Base-by-base conservation (phyloP, 1,140 invertebrate genomes). In the Pogonus chalceus region DNA sequence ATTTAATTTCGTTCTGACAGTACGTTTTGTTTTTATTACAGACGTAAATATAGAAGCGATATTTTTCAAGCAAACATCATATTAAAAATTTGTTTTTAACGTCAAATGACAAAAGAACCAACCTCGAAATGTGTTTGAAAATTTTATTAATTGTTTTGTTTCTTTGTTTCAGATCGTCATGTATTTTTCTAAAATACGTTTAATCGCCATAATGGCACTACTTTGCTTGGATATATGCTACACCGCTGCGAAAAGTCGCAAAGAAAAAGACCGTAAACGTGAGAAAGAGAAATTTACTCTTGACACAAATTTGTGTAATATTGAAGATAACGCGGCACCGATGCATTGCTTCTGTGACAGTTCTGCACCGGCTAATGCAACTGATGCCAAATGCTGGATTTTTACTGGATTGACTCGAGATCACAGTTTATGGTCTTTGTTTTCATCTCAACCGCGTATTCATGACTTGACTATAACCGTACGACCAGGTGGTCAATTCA, bases 401-500 rank as follows among this genome's bases (percentile, higher is more conserved):
- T 82, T 87, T 68, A 79, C 78, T 53, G 77, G 76, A 9, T 72
- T 84, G 61, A 70, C 76, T 0, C 69, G 69, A 12, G 79, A 81
- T 55, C 80, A 85, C 62, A 73, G 76, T 1, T 76, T 83, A 49
- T 88, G 86, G 86, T 72, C 70, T 46, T 74, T 81, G 61, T 88
- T 89, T 65, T 71, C 73, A 4, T 82, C 82, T 2, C 85, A 88
- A 67, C 77, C 77, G n/a, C 75, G 78, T 54, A 64, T 88, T 49
- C 73, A 78, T 61, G 80, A 81, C 63, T 72, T 89, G 46, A 81
- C 78, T 57, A 81, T 88, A 58, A 80, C 81, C 60, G 77, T 87
- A 4, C 78, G 81, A 47, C 74, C 77, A 18, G 77, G 80, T 55
- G 81, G 81, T 2, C 76, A 75, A 9, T 68, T 88, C 20, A 76